Evolutionary conservation across 2,113 vertebrate genomes (phyloP), one percentile per base, ranked within the genome.

Genomic region (Dicrurus megarhynchus): DNA sequence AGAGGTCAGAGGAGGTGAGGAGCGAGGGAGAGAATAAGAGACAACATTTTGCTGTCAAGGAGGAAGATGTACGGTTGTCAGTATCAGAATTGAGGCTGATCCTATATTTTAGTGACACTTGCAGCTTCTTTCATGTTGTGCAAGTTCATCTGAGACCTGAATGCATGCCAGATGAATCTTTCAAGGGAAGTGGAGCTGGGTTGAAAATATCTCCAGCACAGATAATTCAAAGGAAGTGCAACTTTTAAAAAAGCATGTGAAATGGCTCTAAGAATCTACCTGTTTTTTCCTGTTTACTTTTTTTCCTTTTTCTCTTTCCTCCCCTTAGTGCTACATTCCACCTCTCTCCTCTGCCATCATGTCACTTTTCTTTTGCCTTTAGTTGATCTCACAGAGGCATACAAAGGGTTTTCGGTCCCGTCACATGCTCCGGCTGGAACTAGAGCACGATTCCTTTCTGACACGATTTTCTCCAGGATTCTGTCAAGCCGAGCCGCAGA

Each of bases 151-250:
- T 3, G 56, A 94, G 90, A 93, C 33, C 63, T 90, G 82, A 93
- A 71, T 74, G 32, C 57, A 27, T 68, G 82, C 90, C 87, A 93
- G 44, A 81, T 90, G 63, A 73, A 94, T 88, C 88, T 93, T 96
- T 96, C 85, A 96, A 92, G 90, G 92, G 83, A 94, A 96, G 47
- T 7, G 4, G 71, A 81, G 83, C 56, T 89, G 53, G 14, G 76
- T 81, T 90, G 71, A 87, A 92, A 93, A 56, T 94, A 82, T 27
- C 76, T 94, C 68, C 88, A 87, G 52, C 68, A 60, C 30, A 81
- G 80, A 88, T 90, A 93, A 92, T 88, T 93, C 86, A 88, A 89
- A 94, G 88, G 83, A 93, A 95, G 37, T 92, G 60, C 59, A 88
- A 67, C 85, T 96, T 95, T 55, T 46, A 63, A 80, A 83, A 91